phyloP scores from a whole-genome alignment of 2,113 vertebrate genomes.

The Enhydra lutris region DNA sequence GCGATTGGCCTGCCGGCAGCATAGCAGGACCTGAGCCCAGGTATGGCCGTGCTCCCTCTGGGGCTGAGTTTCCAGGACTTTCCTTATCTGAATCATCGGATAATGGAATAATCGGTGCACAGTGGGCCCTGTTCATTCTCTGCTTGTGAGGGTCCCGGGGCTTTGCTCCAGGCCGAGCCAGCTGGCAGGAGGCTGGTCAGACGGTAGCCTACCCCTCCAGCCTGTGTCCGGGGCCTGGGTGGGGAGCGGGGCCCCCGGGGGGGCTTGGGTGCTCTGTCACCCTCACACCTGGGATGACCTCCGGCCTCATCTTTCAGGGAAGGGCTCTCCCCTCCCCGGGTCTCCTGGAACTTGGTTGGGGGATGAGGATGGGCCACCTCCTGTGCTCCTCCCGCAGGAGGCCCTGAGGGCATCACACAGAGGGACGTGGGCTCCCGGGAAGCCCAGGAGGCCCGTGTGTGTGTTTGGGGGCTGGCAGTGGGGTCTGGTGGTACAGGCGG shows the following conservation, averaged over 20 bases:
- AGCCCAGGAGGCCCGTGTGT: rapidly evolving
- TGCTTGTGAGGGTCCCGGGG: background rate
- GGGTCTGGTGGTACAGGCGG: rapidly evolving
- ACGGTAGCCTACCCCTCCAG: rapidly evolving
- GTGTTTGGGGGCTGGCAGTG: background rate
- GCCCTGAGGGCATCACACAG: background rate
- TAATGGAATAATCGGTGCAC: background rate
- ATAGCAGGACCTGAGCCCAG: background rate
- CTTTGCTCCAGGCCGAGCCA: rapidly evolving
- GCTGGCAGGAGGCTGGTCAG: background rate
- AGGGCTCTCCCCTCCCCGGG: background rate
- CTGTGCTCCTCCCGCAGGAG: too few relatives aligned
- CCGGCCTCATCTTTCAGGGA: background rate
- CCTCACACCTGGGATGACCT: background rate
- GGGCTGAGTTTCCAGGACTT: too few relatives aligned
- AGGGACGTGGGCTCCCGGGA: background rate
- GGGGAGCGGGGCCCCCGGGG: background rate
- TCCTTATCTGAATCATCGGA: rapidly evolving
- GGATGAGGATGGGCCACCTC: rapidly evolving
- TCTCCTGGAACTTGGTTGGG: background rate
- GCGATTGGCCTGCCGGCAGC: background rate
- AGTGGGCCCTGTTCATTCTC: rapidly evolving
- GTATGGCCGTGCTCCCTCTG: too few relatives aligned
- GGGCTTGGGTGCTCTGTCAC: background rate
- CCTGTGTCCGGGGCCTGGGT: rapidly evolving